These are phyloP conservation scores for Dinoponera quadriceps DNA, from an alignment of 1,140 invertebrate species.

Conservation along the genomic window DNA sequence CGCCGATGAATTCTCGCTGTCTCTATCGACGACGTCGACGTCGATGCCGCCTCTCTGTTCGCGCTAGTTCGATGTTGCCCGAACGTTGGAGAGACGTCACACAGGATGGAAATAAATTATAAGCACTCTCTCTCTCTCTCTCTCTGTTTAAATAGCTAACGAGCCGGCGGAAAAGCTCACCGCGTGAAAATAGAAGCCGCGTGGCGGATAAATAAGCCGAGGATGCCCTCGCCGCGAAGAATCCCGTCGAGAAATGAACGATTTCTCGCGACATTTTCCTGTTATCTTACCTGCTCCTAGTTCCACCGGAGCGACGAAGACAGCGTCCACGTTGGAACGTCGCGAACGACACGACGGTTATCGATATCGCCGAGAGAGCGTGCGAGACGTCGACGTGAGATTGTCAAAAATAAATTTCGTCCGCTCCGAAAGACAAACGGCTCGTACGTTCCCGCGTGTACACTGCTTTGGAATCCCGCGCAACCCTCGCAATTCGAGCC, in stretches of 20 bases:
- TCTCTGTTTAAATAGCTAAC: conserved; percentile 65
- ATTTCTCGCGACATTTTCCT: background rate
- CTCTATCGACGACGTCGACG: conserved; percentile 26
- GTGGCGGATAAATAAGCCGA: conserved; percentile 30
- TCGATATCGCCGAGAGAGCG: background rate
- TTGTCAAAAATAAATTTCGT: conserved; percentile 25
- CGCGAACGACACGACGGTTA: background rate
- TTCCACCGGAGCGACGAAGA: too few relatives aligned
- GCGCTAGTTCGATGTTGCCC: conserved; percentile 31
- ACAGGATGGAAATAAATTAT: conserved; percentile 63
- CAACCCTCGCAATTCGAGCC: conserved; percentile 33
- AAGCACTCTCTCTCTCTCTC: conserved; percentile 8
- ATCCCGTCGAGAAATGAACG: background rate
- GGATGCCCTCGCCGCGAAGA: conserved; percentile 7
- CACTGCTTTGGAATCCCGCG: conserved; percentile 27
- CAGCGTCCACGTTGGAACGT: too few relatives aligned
- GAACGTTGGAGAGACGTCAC: background rate
- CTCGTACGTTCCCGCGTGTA: background rate
- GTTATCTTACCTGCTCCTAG: too few relatives aligned
- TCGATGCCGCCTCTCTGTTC: background rate
- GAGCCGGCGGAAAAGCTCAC: conserved; percentile 8
- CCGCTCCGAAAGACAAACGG: background rate
- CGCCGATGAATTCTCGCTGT: conserved; percentile 41
- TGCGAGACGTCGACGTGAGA: background rate
- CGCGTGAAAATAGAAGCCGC: background rate